These are phyloP conservation scores for Clunio marinus DNA, from an alignment of 2,888 invertebrate species.

Conservation along the genomic window DNA sequence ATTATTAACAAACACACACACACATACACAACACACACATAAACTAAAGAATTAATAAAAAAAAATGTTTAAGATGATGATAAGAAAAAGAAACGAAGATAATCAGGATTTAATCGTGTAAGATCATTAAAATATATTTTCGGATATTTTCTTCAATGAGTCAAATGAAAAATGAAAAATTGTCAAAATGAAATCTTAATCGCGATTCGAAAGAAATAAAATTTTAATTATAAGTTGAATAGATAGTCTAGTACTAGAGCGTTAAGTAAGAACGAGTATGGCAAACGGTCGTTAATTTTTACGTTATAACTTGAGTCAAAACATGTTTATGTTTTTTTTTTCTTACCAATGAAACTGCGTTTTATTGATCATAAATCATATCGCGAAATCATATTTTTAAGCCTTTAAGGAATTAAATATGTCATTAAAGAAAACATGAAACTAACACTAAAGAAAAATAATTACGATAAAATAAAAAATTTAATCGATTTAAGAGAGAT, in stretches of 20 bases:
- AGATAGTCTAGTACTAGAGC: background rate
- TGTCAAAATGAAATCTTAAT: background rate
- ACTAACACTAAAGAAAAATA: background rate
- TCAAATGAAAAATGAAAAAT: background rate
- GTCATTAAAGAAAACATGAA: background rate
- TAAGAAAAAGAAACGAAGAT: too few species aligned
- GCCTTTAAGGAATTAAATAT: too few species aligned
- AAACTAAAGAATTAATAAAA: too few species aligned
- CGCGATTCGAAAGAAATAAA: background rate
- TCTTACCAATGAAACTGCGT: slow-evolving; percentile 5
- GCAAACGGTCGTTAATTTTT: background rate
- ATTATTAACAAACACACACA: background rate
- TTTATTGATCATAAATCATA: background rate
- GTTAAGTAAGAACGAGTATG: background rate
- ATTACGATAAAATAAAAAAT: too few species aligned
- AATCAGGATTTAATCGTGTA: too few species aligned
- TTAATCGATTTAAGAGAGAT: background rate
- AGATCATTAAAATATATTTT: too few species aligned
- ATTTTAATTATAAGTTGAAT: background rate
- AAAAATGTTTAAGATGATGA: too few species aligned
- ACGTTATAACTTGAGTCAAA: background rate
- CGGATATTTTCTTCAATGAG: too few species aligned
- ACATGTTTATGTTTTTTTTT: background rate
- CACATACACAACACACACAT: too few species aligned
- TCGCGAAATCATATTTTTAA: background rate